Evolutionary conservation across 35 echinoderm and acorn worm genomes (phyloP), one percentile per base, ranked within the genome.

Genomic region (Stichopus chloronotus): DNA sequence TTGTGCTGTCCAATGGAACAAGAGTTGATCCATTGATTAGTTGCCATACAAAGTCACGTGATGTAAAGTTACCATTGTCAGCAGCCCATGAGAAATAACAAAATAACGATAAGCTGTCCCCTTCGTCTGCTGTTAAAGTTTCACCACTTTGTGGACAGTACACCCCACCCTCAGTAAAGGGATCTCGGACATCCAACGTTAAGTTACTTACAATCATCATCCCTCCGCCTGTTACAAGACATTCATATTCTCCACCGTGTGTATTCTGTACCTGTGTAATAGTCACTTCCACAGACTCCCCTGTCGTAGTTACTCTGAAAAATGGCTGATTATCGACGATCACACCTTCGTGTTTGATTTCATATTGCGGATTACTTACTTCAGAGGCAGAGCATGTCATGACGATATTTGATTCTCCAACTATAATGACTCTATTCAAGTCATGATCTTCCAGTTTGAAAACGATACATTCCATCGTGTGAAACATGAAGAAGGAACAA

Each of bases 361-460:
- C 19, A 82, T 52, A 82, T 14, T 53, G 30, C 7, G 79, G 52
- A 54, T 54, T 82, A 7, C 10, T 16, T 7, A 52, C 55, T 14
- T 82, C 55, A 54, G 79, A 55, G 17, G n/a, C 79, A 25, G 30
- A 43, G 14, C 80, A 83, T 54, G 55, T 83, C 53, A 83, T 83
- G 13, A 17, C 17, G 11, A 83, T 55, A 55, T 83, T 2, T 55
- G 19, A 12, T 83, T 83, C 80, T 11, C 12, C 12, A 12, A 11
- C 4, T 3, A 55, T 14, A 55, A 83, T 52, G 7, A 82, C 79
- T 19, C 79, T 82, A 55, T 82, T 82, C 6, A 82, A 43, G 79
- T 82, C 79, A 43, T 54, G 11, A 52, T 82, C 55, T 10, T 82
- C 53, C 9, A 82, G 25, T 54, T 82, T 25, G 55, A 82, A 82